phyloP scores from a whole-genome alignment of 1,140 invertebrate species.

The Apis laboriosa region DNA sequence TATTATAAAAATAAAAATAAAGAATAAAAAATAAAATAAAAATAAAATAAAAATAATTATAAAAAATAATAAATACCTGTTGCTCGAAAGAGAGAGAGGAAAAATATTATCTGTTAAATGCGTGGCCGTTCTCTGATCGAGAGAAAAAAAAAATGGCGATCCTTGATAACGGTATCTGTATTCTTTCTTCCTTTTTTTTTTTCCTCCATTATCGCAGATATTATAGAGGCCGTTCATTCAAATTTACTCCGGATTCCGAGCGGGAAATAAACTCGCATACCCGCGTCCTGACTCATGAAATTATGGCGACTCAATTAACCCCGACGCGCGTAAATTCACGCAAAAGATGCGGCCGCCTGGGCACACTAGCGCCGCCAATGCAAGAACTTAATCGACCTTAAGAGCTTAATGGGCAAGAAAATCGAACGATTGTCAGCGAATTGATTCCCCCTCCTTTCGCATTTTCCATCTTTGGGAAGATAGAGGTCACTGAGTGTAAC shows the following conservation, averaged over 20 bases:
- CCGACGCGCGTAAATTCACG: conserved; percentile 11
- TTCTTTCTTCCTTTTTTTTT: not conserved
- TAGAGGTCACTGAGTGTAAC: too few species aligned
- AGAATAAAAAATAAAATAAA: too few species aligned
- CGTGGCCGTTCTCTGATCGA: conserved; percentile 7
- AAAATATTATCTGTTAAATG: conserved; percentile 13
- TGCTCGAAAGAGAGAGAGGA: not conserved
- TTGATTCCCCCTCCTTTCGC: not conserved
- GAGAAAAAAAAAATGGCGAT: conserved; percentile 28
- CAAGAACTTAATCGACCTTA: not conserved
- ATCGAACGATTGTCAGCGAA: too few species aligned
- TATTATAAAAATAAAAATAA: too few species aligned
- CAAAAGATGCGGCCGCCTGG: not conserved
- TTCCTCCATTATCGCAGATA: conserved; percentile 42
- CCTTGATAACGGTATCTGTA: not conserved
- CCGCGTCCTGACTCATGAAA: conserved; percentile 9
- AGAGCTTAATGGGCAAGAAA: not conserved
- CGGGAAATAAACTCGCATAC: conserved; percentile 40
- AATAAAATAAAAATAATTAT: too few species aligned
- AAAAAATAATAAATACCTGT: conserved; percentile 30
- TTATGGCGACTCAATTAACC: conserved; percentile 48
- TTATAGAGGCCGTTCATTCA: conserved; percentile 46
- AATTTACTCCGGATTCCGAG: conserved; percentile 47
- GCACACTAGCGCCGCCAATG: not conserved
- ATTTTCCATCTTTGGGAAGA: not conserved